Conservation (phyloP, 2,113 vertebrate genomes). For the Antechinus stuartii region DNA sequence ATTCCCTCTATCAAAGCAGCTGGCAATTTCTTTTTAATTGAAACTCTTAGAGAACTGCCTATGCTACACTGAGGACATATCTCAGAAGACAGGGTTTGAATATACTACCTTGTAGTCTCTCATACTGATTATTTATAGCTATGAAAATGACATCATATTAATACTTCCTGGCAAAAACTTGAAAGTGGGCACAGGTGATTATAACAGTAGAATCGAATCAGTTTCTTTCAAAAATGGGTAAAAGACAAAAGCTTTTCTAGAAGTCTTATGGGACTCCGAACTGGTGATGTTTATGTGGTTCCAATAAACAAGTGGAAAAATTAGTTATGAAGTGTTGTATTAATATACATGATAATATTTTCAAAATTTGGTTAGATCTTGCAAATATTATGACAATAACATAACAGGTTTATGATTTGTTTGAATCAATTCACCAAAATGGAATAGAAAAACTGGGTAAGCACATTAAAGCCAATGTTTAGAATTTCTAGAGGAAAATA, state of each 20-base stretch:
- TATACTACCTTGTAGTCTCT: neutral
- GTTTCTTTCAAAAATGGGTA: slow-evolving; percentile 32
- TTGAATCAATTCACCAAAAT: neutral
- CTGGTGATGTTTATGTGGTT: neutral
- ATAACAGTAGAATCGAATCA: neutral
- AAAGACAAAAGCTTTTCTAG: slow-evolving; percentile 3
- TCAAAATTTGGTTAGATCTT: slow-evolving; percentile 63
- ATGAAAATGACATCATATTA: neutral
- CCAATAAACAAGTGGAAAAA: neutral
- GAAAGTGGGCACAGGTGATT: neutral
- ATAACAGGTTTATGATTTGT: neutral
- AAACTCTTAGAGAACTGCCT: neutral
- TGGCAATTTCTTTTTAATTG: neutral
- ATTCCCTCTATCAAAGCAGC: neutral
- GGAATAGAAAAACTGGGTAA: slow-evolving; percentile 46
- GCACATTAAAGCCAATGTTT: slow-evolving; percentile 32
- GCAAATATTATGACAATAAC: neutral
- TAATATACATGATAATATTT: slow-evolving; percentile 53
- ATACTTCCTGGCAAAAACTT: neutral
- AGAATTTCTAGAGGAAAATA: neutral
- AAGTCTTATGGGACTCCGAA: slow-evolving; percentile 28
- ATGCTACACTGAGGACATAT: neutral
- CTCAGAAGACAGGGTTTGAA: neutral
- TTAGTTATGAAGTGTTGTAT: slow-evolving; percentile 44
- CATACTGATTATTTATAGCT: neutral